Base-by-base conservation (phyloP, 2,888 invertebrate genomes). In the Xanthia togata region DNA sequence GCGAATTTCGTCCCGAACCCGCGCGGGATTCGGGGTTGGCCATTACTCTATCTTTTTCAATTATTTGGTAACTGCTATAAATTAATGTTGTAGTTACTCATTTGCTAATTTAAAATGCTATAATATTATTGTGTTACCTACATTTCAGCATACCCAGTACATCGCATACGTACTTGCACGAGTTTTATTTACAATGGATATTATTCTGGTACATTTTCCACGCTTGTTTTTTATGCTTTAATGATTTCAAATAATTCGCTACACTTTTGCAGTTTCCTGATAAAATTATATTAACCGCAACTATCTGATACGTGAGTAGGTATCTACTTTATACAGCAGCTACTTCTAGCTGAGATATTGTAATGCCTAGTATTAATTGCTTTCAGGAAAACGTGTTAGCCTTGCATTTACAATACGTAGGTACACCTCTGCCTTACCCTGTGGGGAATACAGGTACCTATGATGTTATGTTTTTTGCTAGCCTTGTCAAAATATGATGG, bases 241-340 rank as follows among this genome's bases (percentile, higher is more conserved):
- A 86, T 84, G 79, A 84, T 88, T 88, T 87, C 84, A 84, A 86
- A 87, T 86, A 79, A 87, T 87, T 87, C 82, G 87, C 75, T 79
- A 86, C 86, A 87, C 81, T 65, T 70, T 73, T 70, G 70, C 80
- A 76, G 74, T 76, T 86, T 77, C 64, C 71, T 74, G 87, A 87
- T 87, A 85, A 87, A 86, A 84, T 81, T 86, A 87, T 85, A 85
- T 83, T 83, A 87, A 79, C 68, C 87, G 78, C 62, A 81, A 79
- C 87, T 79, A 78, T 84, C 83, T 85, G 57, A 67, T 76, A 65
- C 73, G 35, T 57, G 77, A 50, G 47, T 47, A 80, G 44, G 65
- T 71, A 84, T 68, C 64, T 75, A 83, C 69, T 76, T 59, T 84
- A 69, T 53, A n/a, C 57, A 50, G 35, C 55, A 67, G 20, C 47